Evolutionary conservation across 2,113 vertebrate species (phyloP), one percentile per base, ranked within the genome.

Genomic region (Etia nguti): DNA sequence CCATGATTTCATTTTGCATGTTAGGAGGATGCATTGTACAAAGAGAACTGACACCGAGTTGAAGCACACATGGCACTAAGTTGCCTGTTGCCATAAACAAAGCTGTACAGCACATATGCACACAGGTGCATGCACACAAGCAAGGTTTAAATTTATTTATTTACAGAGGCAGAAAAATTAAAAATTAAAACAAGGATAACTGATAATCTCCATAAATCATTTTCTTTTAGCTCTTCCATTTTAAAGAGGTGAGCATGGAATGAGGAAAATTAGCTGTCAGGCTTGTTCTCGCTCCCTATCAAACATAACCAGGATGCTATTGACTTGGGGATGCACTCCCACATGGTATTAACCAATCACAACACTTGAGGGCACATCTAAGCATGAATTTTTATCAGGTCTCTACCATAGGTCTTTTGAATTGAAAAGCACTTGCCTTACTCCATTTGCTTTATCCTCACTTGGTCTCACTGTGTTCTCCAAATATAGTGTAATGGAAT

Each of bases 241-340:
- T 91, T 83, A 73, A 88, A 92, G 2, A 87, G 38, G 60, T 93
- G 54, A 88, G 50, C 55, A 60, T 75, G n/a, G 46, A 75, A 83
- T 83, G 56, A 81, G 70, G 79, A 57, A 81, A 77, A 90, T 87
- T 92, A 80, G 81, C 86, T 89, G 81, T 52, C 83, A 87, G 81
- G 86, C 82, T 89, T 88, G 57, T 91, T 93, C 70, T 48, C 31
- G 90, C 80, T 79, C 73, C 36, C 89, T 93, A 91, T 93, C 90
- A 89, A 83, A 56, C 73, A 20, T 87, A 84, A 84, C 85, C 92
- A 91, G 89, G 54, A 92, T 88, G 68, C 77, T 81, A 85, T 82
- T 85, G 85, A 91, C n/a, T 43, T 88, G 10, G 55, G 92, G 83
- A 92, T 50, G 26, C 86, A 91, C 91, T 88, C 88, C 90, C 84